Evolutionary conservation across 2,888 invertebrate species (phyloP).

Genomic region (Acronicta leporina): DNA sequence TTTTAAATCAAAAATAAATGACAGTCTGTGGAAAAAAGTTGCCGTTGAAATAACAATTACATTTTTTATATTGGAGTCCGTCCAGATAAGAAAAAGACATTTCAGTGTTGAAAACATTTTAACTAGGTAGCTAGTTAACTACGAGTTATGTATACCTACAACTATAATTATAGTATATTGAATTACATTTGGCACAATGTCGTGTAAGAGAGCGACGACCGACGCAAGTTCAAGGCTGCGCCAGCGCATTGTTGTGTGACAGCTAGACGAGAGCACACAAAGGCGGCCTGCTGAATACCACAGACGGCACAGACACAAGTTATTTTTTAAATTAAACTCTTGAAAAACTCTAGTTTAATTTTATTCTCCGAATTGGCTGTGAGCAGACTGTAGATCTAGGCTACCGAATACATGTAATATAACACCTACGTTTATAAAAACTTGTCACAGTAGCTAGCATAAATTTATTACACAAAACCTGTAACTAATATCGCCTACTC

Average conservation of each 20-base stretch:
- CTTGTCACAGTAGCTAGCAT: slow-evolving; percentile 9
- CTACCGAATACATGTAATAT: slow-evolving; percentile 8
- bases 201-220: slow-evolving; percentile 64
- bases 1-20: slow-evolving; percentile 25
- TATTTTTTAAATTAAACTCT: slow-evolving; percentile 34
- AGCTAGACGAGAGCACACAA: slow-evolving; percentile 57
- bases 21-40: slow-evolving; percentile 18
- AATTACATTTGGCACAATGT: slow-evolving; percentile 70
- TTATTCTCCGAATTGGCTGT: slow-evolving; percentile 15
- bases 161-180: slow-evolving; percentile 51
- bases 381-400: not conserved
- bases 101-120: slow-evolving; percentile 32
- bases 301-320: slow-evolving; percentile 36
- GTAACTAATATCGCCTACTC: slow-evolving; percentile 22
- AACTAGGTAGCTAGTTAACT: slow-evolving; percentile 27
- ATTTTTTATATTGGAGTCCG: slow-evolving; percentile 35
- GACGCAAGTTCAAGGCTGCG: slow-evolving; percentile 72
- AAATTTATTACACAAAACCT: slow-evolving; percentile 26
- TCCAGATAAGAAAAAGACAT: slow-evolving; percentile 39
- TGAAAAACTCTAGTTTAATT: slow-evolving; percentile 15
- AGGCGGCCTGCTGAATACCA: slow-evolving; percentile 42
- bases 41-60: slow-evolving; percentile 34
- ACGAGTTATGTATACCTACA: slow-evolving; percentile 38
- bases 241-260: slow-evolving; percentile 67
- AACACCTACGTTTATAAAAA: slow-evolving; percentile 6